phyloP scores from a whole-genome alignment of 2,113 vertebrate genomes.

The Anarrhichthys ocellatus region DNA sequence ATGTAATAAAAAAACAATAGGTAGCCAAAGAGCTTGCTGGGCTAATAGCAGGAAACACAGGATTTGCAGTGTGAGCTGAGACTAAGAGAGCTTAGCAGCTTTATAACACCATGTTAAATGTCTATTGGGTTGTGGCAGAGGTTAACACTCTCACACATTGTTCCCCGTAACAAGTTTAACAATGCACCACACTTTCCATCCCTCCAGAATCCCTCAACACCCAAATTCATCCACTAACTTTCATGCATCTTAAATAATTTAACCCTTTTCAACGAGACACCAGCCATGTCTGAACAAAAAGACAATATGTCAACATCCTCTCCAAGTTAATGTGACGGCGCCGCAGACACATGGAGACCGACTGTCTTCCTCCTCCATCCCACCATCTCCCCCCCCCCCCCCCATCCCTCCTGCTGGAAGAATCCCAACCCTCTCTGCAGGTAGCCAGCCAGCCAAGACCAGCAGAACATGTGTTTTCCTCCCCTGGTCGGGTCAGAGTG shows the following conservation, averaged over 20 bases:
- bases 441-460: slow-evolving; percentile 88
- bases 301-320: slow-evolving; percentile 60
- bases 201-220: background rate
- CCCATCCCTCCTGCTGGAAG: slow-evolving; percentile 83
- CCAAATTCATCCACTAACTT: background rate
- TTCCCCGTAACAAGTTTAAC: slow-evolving; percentile 34
- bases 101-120: slow-evolving; percentile 52
- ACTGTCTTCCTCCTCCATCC: slow-evolving; percentile 67
- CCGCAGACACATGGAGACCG: slow-evolving; percentile 66
- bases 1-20: slow-evolving; percentile 76
- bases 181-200: slow-evolving; percentile 6
- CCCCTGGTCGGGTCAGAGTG: slow-evolving; percentile 85
- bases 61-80: slow-evolving; percentile 55
- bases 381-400: slow-evolving; percentile 66
- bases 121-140: slow-evolving; percentile 51
- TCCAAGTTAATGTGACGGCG: slow-evolving; percentile 67
- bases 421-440: slow-evolving; percentile 90
- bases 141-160: slow-evolving; percentile 60
- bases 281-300: slow-evolving; percentile 35
- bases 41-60: slow-evolving; percentile 62
- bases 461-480: slow-evolving; percentile 92
- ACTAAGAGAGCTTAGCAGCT: slow-evolving; percentile 55
- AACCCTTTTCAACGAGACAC: slow-evolving; percentile 32
- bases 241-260: slow-evolving; percentile 57
- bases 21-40: slow-evolving; percentile 65